A percentile compares a stretch with the other conserved stretches of the same genome.
phyloP scores from a whole-genome alignment of 2,113 vertebrate genomes.

The Hoplias malabaricus region DNA sequence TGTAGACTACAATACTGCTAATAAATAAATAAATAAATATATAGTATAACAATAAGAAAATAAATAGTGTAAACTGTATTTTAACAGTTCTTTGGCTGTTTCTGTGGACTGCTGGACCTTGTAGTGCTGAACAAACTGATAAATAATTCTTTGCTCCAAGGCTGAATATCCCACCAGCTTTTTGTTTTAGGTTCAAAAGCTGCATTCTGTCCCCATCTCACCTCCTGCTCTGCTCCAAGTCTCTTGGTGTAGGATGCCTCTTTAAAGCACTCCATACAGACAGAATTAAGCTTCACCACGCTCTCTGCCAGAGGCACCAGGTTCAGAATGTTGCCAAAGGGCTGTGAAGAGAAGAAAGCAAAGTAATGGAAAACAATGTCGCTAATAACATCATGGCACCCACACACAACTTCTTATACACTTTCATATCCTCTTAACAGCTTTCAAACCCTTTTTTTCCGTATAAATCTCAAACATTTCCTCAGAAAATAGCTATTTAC shows the following conservation, averaged over 20 bases:
- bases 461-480: no score
- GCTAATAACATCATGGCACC: background rate
- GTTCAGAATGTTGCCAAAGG: slow-evolving; percentile 91
- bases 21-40: no score
- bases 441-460: no score
- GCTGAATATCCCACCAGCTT: background rate
- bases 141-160: background rate
- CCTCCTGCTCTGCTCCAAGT: slow-evolving; percentile 88
- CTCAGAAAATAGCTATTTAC: no score
- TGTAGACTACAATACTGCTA: no score
- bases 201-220: slow-evolving; percentile 52
- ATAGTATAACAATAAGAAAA: no score
- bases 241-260: slow-evolving; percentile 95
- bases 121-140: background rate
- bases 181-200: background rate
- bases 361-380: slow-evolving; percentile 10
- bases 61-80: no score
- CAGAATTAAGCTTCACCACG: slow-evolving; percentile 92
- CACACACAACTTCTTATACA: background rate
- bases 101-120: background rate
- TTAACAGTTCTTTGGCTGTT: no score
- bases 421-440: no score
- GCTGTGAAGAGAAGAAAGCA: slow-evolving; percentile 60
- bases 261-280: slow-evolving; percentile 94
- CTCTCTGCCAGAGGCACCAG: slow-evolving; percentile 92